These are phyloP conservation scores for Pluvianellus socialis DNA, from an alignment of 2,113 vertebrate species.

Conservation along the genomic window DNA sequence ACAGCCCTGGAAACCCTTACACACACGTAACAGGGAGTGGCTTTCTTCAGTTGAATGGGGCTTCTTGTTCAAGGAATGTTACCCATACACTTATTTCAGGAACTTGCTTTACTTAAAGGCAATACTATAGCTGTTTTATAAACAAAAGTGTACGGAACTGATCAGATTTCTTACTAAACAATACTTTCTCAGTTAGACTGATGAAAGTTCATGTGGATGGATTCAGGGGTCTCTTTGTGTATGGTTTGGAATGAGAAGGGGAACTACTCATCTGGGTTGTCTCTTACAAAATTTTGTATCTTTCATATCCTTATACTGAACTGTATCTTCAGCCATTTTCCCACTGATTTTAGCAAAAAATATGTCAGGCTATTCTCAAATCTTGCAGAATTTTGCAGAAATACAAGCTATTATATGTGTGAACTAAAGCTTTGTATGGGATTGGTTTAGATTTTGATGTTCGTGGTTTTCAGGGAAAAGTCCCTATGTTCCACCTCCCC, in stretches of 20 bases:
- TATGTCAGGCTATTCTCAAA: background rate
- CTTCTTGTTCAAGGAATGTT: background rate
- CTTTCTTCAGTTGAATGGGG: background rate
- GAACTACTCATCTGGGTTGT: background rate
- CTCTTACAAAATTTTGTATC: background rate
- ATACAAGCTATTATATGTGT: background rate
- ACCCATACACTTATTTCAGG: background rate
- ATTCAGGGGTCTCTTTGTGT: background rate
- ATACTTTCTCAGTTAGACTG: background rate
- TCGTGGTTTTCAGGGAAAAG: background rate
- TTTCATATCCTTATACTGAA: background rate
- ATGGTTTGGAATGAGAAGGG: background rate
- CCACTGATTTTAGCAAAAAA: background rate
- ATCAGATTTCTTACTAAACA: background rate
- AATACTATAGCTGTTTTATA: background rate
- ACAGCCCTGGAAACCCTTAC: background rate
- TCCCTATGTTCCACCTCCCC: fast-evolving
- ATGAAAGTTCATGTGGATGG: background rate
- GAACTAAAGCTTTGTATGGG: background rate
- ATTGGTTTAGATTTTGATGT: background rate
- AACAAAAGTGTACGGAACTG: background rate
- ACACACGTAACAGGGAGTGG: fast-evolving
- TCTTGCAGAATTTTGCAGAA: background rate
- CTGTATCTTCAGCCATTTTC: background rate
- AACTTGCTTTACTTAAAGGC: background rate